phyloP scores from a whole-genome alignment of 2,113 vertebrate genomes.

The Atlantisia rogersi region DNA sequence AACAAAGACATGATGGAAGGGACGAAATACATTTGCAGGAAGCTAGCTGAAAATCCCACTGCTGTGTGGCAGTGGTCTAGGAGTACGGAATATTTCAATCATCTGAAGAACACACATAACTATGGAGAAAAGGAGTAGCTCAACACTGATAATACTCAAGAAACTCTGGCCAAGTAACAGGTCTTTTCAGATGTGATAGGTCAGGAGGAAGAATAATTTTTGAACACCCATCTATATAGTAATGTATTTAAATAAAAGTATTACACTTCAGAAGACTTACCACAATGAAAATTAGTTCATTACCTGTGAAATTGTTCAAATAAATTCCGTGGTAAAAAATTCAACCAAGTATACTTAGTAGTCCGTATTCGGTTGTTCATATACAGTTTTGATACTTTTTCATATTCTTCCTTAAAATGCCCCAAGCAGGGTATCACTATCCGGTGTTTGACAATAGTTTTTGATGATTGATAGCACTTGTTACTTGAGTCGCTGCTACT shows the following conservation, averaged over 20 bases:
- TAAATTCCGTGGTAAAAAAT: constrained; percentile 94
- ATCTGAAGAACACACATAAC: neutral
- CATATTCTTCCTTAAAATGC: constrained; percentile 82
- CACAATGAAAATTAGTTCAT: neutral
- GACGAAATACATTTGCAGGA: neutral
- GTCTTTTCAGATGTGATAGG: neutral
- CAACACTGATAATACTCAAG: neutral
- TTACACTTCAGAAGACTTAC: neutral
- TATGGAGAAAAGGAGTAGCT: neutral
- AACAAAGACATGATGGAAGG: neutral
- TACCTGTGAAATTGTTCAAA: constrained; percentile 99
- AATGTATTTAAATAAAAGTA: neutral
- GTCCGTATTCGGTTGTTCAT: constrained; percentile 90
- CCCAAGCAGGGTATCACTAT: constrained; percentile 81
- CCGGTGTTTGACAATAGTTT: constrained; percentile 75
- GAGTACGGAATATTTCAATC: neutral
- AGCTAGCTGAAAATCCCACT: neutral
- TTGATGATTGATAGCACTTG: constrained; percentile 34
- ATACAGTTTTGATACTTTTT: constrained; percentile 79
- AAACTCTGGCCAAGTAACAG: neutral
- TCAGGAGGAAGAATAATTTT: neutral
- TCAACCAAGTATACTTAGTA: constrained; percentile 90
- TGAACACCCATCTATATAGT: neutral
- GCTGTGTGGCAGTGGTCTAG: neutral
- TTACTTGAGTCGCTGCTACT: constrained; percentile 11